phyloP scores from a whole-genome alignment of 2,113 vertebrate species.

The Irena cyanogastra region DNA sequence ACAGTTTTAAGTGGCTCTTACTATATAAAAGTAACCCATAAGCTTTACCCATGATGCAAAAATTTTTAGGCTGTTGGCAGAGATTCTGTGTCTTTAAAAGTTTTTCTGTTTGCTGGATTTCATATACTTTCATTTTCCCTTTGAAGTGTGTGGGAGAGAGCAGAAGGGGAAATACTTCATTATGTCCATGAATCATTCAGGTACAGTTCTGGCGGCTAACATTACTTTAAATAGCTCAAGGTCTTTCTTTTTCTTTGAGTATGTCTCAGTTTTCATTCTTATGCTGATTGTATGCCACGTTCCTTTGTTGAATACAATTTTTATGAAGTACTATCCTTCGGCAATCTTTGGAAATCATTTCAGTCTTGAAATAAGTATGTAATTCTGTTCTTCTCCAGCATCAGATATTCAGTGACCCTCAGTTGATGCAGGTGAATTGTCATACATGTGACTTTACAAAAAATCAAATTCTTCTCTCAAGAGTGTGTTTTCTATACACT shows the following conservation, averaged over 20 bases:
- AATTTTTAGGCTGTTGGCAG: constrained; percentile 21
- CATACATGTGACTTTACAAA: background rate
- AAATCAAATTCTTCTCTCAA: background rate
- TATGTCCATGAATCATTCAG: constrained; percentile 67
- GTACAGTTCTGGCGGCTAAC: constrained; percentile 38
- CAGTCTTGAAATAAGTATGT: constrained; percentile 46
- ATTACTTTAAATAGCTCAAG: constrained; percentile 61
- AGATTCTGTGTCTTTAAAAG: constrained; percentile 11
- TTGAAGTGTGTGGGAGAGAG: constrained; percentile 56
- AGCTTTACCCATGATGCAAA: background rate
- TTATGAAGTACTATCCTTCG: constrained; percentile 41
- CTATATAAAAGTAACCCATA: constrained; percentile 15
- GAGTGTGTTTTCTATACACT: background rate
- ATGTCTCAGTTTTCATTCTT: constrained; percentile 44
- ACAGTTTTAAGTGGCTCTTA: background rate
- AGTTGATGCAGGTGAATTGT: constrained; percentile 8
- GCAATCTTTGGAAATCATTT: constrained; percentile 27
- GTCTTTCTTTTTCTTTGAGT: constrained; percentile 52
- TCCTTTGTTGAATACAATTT: constrained; percentile 30
- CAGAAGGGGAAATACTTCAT: constrained; percentile 58
- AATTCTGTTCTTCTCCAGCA: constrained; percentile 46
- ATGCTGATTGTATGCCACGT: background rate
- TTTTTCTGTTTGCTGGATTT: constrained; percentile 47
- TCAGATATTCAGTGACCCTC: background rate
- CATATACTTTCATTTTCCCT: constrained; percentile 44